Percentiles rank a stretch among this genome's conserved stretches.
These are phyloP conservation scores for Drosophila infuscata DNA, from an alignment of 2,888 invertebrate genomes.

Conservation along the genomic window DNA sequence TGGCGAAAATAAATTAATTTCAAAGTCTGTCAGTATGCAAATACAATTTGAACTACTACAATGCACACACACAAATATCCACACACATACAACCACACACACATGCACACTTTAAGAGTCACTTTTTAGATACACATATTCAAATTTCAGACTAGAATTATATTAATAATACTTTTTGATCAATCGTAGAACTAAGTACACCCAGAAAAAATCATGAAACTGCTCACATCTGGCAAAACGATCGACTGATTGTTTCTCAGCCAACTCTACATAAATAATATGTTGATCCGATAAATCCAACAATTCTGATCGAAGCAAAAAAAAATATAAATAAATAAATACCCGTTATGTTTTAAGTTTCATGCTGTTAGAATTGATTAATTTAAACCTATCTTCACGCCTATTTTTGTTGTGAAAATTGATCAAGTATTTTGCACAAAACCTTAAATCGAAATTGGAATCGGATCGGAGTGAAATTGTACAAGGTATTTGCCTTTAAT, in stretches of 20 bases:
- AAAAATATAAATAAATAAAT: neutral
- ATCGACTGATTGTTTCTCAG: neutral
- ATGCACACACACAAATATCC: constrained; percentile 34
- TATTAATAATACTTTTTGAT: neutral
- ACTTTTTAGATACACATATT: neutral
- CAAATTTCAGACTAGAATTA: too few relatives aligned
- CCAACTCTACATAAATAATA: neutral
- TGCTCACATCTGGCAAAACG: neutral
- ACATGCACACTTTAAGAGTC: constrained; percentile 1
- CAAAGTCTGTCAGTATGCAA: constrained; percentile 54
- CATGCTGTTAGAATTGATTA: neutral
- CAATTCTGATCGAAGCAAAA: neutral
- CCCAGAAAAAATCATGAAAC: neutral
- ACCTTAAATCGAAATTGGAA: neutral
- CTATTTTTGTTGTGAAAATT: neutral
- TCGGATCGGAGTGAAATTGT: too few relatives aligned
- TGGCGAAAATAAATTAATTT: constrained; percentile 80
- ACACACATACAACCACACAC: constrained; percentile 3
- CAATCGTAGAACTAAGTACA: neutral
- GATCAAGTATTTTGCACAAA: neutral
- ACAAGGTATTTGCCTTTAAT: neutral
- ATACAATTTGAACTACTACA: constrained; percentile 71
- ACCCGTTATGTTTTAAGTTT: neutral
- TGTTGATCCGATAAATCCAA: neutral
- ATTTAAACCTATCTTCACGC: neutral